These are phyloP conservation scores for Gallirallus australis DNA, from an alignment of 2,797 vertebrate species.

Conservation along the genomic window DNA sequence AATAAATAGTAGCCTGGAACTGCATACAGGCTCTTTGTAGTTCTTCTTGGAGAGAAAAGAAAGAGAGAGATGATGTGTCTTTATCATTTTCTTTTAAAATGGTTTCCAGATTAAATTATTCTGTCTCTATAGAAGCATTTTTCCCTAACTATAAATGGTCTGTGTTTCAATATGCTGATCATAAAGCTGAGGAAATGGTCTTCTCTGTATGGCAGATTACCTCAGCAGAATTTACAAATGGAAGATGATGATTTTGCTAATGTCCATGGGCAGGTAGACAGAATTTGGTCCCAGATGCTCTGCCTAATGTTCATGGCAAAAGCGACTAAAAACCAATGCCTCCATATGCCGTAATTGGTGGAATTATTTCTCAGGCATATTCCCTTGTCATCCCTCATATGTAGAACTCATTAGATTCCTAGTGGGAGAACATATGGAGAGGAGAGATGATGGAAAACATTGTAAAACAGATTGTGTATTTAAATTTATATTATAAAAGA, in stretches of 20 bases:
- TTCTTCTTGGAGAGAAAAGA: background rate
- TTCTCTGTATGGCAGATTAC: constrained; percentile 38
- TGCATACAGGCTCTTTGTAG: background rate
- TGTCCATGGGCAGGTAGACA: constrained; percentile 64
- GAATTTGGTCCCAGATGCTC: constrained; percentile 64
- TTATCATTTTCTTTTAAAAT: background rate
- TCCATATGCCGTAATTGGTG: constrained; percentile 72
- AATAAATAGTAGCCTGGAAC: background rate
- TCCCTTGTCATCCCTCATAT: constrained; percentile 74
- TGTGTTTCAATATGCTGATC: constrained; percentile 25
- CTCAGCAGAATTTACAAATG: constrained; percentile 50
- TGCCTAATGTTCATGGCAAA: constrained; percentile 68
- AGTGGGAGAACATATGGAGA: constrained; percentile 79
- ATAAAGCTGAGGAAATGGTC: constrained; percentile 34
- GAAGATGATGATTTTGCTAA: constrained; percentile 51
- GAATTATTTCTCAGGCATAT: constrained; percentile 73
- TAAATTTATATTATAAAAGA: constrained; percentile 68
- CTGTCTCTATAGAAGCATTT: background rate
- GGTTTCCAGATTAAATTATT: constrained; percentile 4
- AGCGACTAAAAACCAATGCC: constrained; percentile 61
- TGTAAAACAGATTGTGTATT: constrained; percentile 60
- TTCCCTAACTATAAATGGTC: constrained; percentile 16
- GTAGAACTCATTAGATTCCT: constrained; percentile 79
- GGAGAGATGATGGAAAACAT: constrained; percentile 65
- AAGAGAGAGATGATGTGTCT: background rate